Percentiles rank a stretch among this genome's conserved stretches.
Evolutionary conservation across 1,140 invertebrate species (phyloP).

Genomic region (Hyles euphorbiae): DNA sequence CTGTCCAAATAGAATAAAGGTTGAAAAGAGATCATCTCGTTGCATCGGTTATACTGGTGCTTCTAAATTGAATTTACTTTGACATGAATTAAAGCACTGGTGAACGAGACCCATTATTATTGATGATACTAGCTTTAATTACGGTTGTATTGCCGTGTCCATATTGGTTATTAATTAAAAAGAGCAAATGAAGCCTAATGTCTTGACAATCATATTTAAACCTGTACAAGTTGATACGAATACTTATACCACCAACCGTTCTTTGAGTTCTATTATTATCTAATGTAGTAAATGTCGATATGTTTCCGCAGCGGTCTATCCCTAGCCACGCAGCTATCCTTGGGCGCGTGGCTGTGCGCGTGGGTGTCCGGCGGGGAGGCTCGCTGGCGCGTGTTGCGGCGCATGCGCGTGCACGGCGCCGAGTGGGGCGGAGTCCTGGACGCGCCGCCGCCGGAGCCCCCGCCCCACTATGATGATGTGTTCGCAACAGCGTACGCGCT

Average conservation of each 20-base stretch:
- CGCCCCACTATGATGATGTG: slow-evolving; percentile 6
- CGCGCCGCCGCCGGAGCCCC: slow-evolving; percentile 25
- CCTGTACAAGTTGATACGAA: too few species aligned
- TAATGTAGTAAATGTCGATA: too few species aligned
- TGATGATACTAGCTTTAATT: too few species aligned
- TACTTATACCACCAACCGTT: too few species aligned
- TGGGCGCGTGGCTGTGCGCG: slow-evolving; percentile 39
- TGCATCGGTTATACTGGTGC: neutral
- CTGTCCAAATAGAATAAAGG: too few species aligned
- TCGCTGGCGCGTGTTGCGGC: slow-evolving; percentile 36
- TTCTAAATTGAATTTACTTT: neutral
- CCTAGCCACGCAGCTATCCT: slow-evolving; percentile 34
- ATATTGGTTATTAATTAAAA: too few species aligned
- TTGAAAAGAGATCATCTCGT: neutral
- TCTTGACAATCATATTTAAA: too few species aligned
- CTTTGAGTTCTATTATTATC: too few species aligned
- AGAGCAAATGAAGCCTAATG: too few species aligned
- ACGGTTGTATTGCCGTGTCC: too few species aligned
- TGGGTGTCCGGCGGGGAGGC: slow-evolving; percentile 33
- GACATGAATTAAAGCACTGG: too few species aligned
- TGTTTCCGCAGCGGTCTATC: slow-evolving; percentile 2
- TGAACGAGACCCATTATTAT: too few species aligned
- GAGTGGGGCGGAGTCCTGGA: slow-evolving; percentile 30
- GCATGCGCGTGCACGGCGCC: slow-evolving; percentile 36
- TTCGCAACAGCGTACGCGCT: slow-evolving; percentile 30